Percentiles rank a stretch among this genome's conserved stretches.
Evolutionary conservation across 2,113 vertebrate genomes (phyloP).

Genomic region (Bombycilla garrulus): DNA sequence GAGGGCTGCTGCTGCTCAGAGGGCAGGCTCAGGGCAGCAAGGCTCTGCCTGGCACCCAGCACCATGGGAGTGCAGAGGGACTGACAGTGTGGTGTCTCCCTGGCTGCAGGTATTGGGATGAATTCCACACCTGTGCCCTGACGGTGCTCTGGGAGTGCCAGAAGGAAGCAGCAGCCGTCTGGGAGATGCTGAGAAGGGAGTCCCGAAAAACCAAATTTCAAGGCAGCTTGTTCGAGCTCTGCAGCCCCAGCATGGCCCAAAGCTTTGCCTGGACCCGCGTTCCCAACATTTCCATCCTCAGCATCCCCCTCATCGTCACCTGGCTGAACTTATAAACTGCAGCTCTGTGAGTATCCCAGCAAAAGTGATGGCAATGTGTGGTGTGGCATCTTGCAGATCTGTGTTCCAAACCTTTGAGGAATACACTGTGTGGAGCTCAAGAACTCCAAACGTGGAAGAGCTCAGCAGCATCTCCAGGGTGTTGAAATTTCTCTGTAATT

Average conservation of each 20-base stretch:
- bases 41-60: background rate
- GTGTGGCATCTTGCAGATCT: fast-evolving
- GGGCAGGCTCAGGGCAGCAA: background rate
- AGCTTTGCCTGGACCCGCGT: background rate
- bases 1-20: fast-evolving
- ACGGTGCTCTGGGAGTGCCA: constrained; percentile 70
- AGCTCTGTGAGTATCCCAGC: background rate
- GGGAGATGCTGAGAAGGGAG: constrained; percentile 77
- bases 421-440: background rate
- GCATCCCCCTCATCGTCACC: constrained; percentile 1
- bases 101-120: constrained; percentile 77
- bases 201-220: constrained; percentile 77
- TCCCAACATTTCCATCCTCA: background rate
- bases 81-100: constrained; percentile 11
- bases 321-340: constrained; percentile 38
- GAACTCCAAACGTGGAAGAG: background rate
- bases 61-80: background rate
- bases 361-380: background rate
- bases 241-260: constrained; percentile 59
- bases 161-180: constrained; percentile 75
- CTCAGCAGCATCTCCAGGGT: background rate
- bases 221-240: constrained; percentile 78
- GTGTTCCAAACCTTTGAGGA: background rate
- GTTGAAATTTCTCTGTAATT: background rate
- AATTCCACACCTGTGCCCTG: constrained; percentile 76